Evolutionary conservation across 2,888 invertebrate species (phyloP).

Genomic region (Drosophila histrio): DNA sequence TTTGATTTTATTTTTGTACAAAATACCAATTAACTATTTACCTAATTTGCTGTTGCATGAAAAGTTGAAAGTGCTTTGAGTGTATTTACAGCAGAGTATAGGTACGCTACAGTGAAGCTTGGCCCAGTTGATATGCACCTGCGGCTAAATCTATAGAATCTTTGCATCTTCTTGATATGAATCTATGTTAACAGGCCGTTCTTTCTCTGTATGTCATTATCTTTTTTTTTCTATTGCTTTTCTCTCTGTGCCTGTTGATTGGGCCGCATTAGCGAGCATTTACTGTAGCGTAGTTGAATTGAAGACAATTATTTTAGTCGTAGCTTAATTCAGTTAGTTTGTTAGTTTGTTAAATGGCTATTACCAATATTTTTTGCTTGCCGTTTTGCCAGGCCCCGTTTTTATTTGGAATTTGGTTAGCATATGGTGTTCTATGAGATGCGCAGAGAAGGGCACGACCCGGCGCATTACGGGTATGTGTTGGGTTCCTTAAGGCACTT

Average conservation of each 20-base stretch:
- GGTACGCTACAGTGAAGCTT: conserved; percentile 50
- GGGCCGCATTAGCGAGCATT: conserved; percentile 11
- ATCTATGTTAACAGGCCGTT: background rate
- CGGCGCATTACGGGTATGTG: conserved; percentile 18
- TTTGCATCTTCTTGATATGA: conserved; percentile 21
- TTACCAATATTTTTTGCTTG: conserved; percentile 34
- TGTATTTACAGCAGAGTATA: conserved; percentile 53
- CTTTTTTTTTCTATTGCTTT: background rate
- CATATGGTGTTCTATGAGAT: conserved; percentile 38
- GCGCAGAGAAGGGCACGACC: conserved; percentile 43
- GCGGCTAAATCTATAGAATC: conserved; percentile 10
- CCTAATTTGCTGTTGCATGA: conserved; percentile 25
- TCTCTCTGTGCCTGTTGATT: background rate
- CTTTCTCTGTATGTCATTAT: background rate
- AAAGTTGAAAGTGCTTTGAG: conserved; percentile 25
- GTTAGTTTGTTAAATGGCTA: conserved; percentile 7
- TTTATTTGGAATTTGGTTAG: background rate
- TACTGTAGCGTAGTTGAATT: conserved; percentile 39
- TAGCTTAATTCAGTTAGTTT: conserved; percentile 10
- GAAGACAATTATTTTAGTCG: conserved; percentile 7
- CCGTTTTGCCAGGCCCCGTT: conserved; percentile 3
- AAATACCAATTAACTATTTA: conserved; percentile 43
- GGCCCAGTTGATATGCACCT: conserved; percentile 33
- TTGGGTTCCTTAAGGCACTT: conserved; percentile 68
- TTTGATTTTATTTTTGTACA: conserved; percentile 36